Percentiles rank a stretch among this genome's conserved stretches.
Conservation (phyloP, 1,140 invertebrate species). For the Melitaea cinxia region DNA sequence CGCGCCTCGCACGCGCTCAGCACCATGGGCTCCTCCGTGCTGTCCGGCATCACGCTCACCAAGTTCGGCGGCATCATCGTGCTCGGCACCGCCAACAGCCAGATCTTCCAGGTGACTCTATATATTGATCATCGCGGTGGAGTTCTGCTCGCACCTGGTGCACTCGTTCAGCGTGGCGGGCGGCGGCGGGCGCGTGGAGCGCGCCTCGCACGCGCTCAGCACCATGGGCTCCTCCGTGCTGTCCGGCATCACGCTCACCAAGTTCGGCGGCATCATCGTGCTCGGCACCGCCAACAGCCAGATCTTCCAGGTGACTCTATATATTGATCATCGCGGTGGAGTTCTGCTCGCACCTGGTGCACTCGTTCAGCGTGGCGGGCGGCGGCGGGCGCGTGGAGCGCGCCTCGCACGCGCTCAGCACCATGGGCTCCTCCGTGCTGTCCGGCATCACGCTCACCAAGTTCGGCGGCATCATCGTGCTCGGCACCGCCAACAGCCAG, state of each 20-base stretch:
- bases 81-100: conserved; percentile 96
- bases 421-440: conserved; percentile 98
- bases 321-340: conserved; percentile 99
- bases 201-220: conserved; percentile 92
- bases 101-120: conserved; percentile 97
- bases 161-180: conserved; percentile 94
- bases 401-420: conserved; percentile 91
- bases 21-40: conserved; percentile 97
- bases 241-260: conserved; percentile 98
- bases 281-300: conserved; percentile 97
- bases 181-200: conserved; percentile 86
- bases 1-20: conserved; percentile 92
- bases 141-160: conserved; percentile 98
- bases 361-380: conserved; percentile 93
- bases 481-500: conserved; percentile 98
- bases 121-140: conserved; percentile 98
- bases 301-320: conserved; percentile 96
- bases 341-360: conserved; percentile 98
- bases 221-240: conserved; percentile 98
- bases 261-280: conserved; percentile 97
- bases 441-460: conserved; percentile 99
- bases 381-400: conserved; percentile 87
- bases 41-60: conserved; percentile 98
- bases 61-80: conserved; percentile 98
- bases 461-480: conserved; percentile 96